phyloP scores from a whole-genome alignment of 2,113 vertebrate genomes.

The Macquaria australasica region DNA sequence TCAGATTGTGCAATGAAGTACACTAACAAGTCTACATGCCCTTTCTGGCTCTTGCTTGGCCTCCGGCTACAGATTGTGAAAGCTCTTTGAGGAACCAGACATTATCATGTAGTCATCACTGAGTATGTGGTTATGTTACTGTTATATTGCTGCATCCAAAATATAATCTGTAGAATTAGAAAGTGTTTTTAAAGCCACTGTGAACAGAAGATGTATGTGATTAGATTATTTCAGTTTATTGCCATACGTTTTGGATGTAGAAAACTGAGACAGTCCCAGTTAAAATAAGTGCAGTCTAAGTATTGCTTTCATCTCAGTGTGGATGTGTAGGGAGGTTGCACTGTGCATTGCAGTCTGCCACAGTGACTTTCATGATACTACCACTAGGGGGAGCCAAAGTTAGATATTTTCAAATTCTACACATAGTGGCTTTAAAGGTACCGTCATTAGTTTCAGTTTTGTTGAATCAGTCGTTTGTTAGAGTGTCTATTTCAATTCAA shows the following conservation, averaged over 20 bases:
- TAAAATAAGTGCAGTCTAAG: background rate
- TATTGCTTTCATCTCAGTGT: background rate
- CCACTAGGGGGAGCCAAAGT: conserved; percentile 8
- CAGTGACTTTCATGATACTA: background rate
- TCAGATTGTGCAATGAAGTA: conserved; percentile 2
- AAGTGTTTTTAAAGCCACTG: background rate
- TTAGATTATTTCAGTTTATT: background rate
- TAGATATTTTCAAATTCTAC: background rate
- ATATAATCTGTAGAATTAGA: background rate
- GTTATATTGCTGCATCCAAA: background rate
- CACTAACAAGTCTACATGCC: background rate
- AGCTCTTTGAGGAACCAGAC: background rate
- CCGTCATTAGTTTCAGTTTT: background rate
- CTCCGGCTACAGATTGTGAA: background rate
- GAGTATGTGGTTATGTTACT: background rate
- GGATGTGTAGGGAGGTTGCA: background rate
- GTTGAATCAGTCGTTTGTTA: background rate
- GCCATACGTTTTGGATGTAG: rapidly evolving
- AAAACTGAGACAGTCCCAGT: background rate
- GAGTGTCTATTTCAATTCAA: background rate
- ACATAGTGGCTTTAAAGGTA: background rate
- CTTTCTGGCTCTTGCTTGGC: conserved; percentile 2
- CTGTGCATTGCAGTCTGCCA: background rate
- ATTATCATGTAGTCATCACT: background rate
- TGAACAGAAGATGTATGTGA: background rate